These are phyloP conservation scores for Protonemura montana DNA, from an alignment of 2,888 invertebrate genomes.

Conservation along the genomic window DNA sequence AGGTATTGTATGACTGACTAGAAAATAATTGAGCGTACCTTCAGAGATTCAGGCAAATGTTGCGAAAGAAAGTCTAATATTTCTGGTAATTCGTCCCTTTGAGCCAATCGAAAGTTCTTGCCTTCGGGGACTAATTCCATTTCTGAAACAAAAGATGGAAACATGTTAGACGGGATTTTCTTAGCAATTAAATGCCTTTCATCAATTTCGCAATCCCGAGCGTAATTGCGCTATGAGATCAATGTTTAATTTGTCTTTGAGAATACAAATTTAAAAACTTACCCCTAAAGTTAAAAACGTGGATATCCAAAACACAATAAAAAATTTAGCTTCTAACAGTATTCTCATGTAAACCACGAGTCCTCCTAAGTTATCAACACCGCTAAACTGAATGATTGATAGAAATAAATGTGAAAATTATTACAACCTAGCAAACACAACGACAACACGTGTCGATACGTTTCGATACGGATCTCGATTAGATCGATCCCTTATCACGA, in stretches of 20 bases:
- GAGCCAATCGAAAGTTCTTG: conserved; percentile 86
- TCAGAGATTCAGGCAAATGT: conserved; percentile 86
- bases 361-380: not conserved
- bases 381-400: not conserved
- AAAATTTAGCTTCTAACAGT: not conserved
- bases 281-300: not conserved
- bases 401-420: too few species aligned
- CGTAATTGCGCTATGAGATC: not conserved
- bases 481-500: not conserved
- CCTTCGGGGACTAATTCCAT: conserved; percentile 87
- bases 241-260: not conserved
- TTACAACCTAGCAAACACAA: too few species aligned
- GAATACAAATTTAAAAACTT: not conserved
- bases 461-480: not conserved
- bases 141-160: conserved; percentile 65
- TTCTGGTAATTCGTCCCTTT: conserved; percentile 84
- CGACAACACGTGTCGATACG: too few species aligned
- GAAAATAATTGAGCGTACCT: conserved; percentile 65
- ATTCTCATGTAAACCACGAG: not conserved
- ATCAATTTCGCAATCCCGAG: not conserved
- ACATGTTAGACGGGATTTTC: not conserved
- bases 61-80: conserved; percentile 80
- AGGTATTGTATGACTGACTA: not conserved
- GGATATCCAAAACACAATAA: not conserved
- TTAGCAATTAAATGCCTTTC: not conserved